A percentile compares a stretch with the other conserved stretches of the same genome.
Conservation (phyloP, 2,797 vertebrate species). For the Gallinago stenura region DNA sequence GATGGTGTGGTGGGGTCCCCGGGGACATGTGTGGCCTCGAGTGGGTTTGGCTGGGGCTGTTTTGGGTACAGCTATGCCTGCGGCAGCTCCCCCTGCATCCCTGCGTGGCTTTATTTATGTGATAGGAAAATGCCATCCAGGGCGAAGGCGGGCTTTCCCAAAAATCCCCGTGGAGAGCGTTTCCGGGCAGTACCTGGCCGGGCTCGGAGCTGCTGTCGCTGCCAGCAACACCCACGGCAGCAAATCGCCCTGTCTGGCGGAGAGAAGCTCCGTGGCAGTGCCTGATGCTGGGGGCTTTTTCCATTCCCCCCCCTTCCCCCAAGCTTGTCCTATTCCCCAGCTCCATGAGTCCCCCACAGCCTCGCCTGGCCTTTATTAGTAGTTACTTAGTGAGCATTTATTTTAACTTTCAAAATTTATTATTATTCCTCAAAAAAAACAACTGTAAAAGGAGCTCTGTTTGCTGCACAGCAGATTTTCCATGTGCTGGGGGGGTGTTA, state of each 20-base stretch:
- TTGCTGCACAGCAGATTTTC: rapidly evolving
- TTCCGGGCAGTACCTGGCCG: background rate
- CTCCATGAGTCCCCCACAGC: rapidly evolving
- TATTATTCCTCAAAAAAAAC: background rate
- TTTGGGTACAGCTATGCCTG: rapidly evolving
- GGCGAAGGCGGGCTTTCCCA: background rate
- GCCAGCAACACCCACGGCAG: background rate
- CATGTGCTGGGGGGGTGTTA: too few species aligned
- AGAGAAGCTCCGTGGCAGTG: rapidly evolving
- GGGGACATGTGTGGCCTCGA: rapidly evolving
- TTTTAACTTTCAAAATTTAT: background rate
- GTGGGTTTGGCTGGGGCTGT: rapidly evolving
- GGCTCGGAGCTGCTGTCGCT: background rate
- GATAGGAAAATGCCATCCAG: rapidly evolving
- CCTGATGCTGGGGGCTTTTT: rapidly evolving
- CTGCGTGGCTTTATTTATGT: rapidly evolving
- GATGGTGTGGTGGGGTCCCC: rapidly evolving
- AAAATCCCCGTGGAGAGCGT: background rate
- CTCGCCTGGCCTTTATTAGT: rapidly evolving
- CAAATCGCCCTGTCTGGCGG: background rate
- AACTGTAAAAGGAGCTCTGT: rapidly evolving
- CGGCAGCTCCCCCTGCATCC: rapidly evolving
- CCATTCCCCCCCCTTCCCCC: background rate
- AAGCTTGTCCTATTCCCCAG: rapidly evolving
- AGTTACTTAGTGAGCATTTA: background rate